Percentiles rank a stretch among this genome's conserved stretches.
These are phyloP conservation scores for Acleris emargana DNA, from an alignment of 2,888 invertebrate genomes.

Conservation along the genomic window DNA sequence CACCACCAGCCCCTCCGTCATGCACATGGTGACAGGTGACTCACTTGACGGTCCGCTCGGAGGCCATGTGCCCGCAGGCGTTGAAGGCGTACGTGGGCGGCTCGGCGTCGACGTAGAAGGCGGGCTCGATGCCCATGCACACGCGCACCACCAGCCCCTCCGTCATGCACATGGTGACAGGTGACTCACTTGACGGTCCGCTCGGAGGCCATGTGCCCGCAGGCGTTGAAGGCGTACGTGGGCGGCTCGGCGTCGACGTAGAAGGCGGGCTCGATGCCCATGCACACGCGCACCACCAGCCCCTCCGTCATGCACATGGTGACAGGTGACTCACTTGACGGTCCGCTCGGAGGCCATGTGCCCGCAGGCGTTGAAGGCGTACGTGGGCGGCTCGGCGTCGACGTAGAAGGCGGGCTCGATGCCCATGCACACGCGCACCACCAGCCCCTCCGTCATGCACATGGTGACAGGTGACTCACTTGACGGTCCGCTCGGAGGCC, in stretches of 20 bases:
- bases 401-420: slow-evolving; percentile 99
- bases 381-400: slow-evolving; percentile 95
- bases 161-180: slow-evolving; percentile 95
- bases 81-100: slow-evolving; percentile 98
- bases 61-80: slow-evolving; percentile 99
- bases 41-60: slow-evolving; percentile 98
- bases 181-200: slow-evolving; percentile 96
- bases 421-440: slow-evolving; percentile 98
- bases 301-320: slow-evolving; percentile 97
- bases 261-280: slow-evolving; percentile 99
- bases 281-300: slow-evolving; percentile 96
- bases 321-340: slow-evolving; percentile 92
- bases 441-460: slow-evolving; percentile 95
- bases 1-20: slow-evolving; percentile 95
- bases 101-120: slow-evolving; percentile 97
- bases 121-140: slow-evolving; percentile 98
- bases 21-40: slow-evolving; percentile 99
- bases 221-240: slow-evolving; percentile 98
- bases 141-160: slow-evolving; percentile 96
- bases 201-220: slow-evolving; percentile 99
- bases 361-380: slow-evolving; percentile 99
- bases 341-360: slow-evolving; percentile 99
- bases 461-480: slow-evolving; percentile 93
- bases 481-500: slow-evolving; percentile 98
- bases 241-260: slow-evolving; percentile 97